Conservation (phyloP, 1,140 invertebrate genomes). For the Samia ricini region DNA sequence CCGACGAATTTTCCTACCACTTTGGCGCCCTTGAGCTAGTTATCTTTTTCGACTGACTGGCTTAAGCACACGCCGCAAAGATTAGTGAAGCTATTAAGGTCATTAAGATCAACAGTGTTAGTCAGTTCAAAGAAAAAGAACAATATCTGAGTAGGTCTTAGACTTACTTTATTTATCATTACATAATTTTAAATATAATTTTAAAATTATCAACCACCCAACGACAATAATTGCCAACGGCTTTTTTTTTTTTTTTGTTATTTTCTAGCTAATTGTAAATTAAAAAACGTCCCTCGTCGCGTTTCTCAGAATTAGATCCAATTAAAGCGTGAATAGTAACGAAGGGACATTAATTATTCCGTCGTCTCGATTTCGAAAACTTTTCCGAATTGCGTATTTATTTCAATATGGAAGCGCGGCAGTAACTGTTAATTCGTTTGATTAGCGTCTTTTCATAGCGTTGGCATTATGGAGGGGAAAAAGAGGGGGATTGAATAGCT, state of each 20-base stretch:
- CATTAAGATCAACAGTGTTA: too few species aligned
- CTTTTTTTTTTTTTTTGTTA: not conserved
- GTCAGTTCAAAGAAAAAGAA: too few species aligned
- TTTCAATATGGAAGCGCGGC: not conserved
- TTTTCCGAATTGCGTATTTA: not conserved
- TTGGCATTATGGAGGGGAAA: too few species aligned
- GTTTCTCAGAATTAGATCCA: not conserved
- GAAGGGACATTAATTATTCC: conserved; percentile 1
- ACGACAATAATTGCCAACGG: not conserved
- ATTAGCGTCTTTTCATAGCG: not conserved
- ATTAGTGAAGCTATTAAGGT: too few species aligned
- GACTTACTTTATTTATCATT: too few species aligned
- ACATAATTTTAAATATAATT: too few species aligned
- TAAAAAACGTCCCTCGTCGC: not conserved
- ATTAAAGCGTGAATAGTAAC: not conserved
- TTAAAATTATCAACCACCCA: too few species aligned
- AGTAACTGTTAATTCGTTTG: not conserved
- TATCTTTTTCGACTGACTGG: too few species aligned
- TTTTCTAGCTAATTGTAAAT: not conserved
- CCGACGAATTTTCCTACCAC: too few species aligned
- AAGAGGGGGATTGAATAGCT: not conserved
- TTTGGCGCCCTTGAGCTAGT: too few species aligned
- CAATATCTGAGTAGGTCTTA: too few species aligned
- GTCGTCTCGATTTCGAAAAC: not conserved
- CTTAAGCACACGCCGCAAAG: too few species aligned